Evolutionary conservation across 2,113 vertebrate genomes (phyloP).

Genomic region (Riparia riparia): DNA sequence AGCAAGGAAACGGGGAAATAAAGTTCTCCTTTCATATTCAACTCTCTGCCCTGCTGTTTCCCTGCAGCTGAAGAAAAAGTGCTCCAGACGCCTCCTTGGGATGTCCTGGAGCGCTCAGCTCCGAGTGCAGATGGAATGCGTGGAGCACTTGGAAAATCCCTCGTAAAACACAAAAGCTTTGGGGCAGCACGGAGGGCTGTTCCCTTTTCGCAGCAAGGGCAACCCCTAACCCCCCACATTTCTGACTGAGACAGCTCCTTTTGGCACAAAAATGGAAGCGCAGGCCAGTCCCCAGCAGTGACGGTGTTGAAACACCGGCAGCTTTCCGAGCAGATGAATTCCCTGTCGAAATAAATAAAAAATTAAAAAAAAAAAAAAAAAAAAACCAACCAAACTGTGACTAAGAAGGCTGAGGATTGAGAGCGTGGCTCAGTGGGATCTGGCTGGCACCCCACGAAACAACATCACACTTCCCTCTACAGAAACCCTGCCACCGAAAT

Average conservation of each 20-base stretch:
- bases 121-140: background rate
- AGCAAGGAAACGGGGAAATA: background rate
- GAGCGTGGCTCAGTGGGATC: conserved; percentile 57
- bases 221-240: background rate
- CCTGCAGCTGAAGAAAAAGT: background rate
- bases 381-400: background rate
- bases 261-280: background rate
- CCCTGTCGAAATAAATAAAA: background rate
- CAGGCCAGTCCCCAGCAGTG: conserved; percentile 8
- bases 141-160: background rate
- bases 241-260: background rate
- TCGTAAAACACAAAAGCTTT: background rate
- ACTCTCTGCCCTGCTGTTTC: background rate
- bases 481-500: conserved; percentile 48
- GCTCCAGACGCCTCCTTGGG: background rate
- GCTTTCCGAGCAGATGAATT: conserved; percentile 34
- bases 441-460: conserved; percentile 62
- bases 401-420: conserved; percentile 15
- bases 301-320: background rate
- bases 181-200: background rate
- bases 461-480: conserved; percentile 55
- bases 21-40: background rate
- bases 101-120: background rate
- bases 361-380: too few relatives aligned
- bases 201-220: background rate